Conservation (phyloP, 2,113 vertebrate species). For the Periophthalmodon schlosseri region DNA sequence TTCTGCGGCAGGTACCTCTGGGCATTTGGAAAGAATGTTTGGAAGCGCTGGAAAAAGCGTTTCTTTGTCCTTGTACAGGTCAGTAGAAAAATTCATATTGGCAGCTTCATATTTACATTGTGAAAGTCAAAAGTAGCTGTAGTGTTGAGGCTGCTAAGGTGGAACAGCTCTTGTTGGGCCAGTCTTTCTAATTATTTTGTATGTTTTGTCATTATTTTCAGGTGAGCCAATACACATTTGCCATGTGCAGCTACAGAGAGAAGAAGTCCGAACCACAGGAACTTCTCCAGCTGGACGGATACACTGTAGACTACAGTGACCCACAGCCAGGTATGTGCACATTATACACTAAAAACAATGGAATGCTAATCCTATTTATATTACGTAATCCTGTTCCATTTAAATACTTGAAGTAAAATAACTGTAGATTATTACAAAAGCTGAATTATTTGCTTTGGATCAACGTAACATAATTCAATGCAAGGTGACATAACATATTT, state of each 20-base stretch:
- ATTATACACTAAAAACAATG: neutral
- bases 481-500: no score
- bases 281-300: slow-evolving; percentile 95
- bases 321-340: slow-evolving; percentile 90
- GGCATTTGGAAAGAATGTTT: slow-evolving; percentile 99
- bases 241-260: slow-evolving; percentile 99
- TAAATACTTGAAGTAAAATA: neutral
- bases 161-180: neutral
- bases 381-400: neutral
- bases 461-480: no score
- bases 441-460: no score
- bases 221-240: slow-evolving; percentile 99
- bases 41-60: slow-evolving; percentile 99
- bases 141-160: neutral
- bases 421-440: no score
- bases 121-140: neutral
- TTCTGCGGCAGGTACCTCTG: slow-evolving; percentile 88
- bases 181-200: neutral
- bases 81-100: slow-evolving; percentile 31
- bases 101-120: neutral
- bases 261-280: slow-evolving; percentile 99
- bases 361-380: neutral
- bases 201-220: slow-evolving; percentile 60
- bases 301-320: slow-evolving; percentile 99
- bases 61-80: slow-evolving; percentile 99